These are phyloP conservation scores for Conomelus anceps DNA, from an alignment of 2,888 invertebrate species.

Conservation along the genomic window DNA sequence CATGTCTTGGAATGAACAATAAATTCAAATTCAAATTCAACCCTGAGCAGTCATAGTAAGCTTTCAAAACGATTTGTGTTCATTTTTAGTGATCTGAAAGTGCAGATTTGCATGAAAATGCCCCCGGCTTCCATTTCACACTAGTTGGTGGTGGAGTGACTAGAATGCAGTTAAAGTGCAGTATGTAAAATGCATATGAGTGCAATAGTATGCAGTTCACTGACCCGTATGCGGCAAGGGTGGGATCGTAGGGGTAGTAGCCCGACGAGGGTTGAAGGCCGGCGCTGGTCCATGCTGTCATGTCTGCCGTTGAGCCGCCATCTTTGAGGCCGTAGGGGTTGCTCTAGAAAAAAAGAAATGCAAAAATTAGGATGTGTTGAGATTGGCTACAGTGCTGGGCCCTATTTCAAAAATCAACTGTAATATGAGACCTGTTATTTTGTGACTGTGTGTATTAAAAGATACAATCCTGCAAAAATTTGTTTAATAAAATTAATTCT, in stretches of 20 bases:
- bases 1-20: no score
- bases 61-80: no score
- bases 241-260: constrained; percentile 89
- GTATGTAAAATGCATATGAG: background rate
- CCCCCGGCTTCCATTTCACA: background rate
- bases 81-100: no score
- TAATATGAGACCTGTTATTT: no score
- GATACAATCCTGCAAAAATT: no score
- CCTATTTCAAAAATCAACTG: no score
- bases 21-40: no score
- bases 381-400: no score
- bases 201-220: constrained; percentile 42
- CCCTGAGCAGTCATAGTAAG: no score
- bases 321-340: constrained; percentile 86
- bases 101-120: background rate
- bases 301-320: constrained; percentile 72
- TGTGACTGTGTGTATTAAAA: no score
- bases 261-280: constrained; percentile 84
- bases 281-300: constrained; percentile 88
- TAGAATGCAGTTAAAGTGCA: background rate
- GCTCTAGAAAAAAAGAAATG: constrained; percentile 57
- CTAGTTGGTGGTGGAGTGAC: background rate
- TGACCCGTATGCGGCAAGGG: constrained; percentile 89
- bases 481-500: no score
- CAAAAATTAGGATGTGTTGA: no score